A percentile compares a stretch with the other conserved stretches of the same genome.
These are phyloP conservation scores for Pseudochromis fuscus DNA, from an alignment of 2,797 vertebrate genomes.

Conservation along the genomic window DNA sequence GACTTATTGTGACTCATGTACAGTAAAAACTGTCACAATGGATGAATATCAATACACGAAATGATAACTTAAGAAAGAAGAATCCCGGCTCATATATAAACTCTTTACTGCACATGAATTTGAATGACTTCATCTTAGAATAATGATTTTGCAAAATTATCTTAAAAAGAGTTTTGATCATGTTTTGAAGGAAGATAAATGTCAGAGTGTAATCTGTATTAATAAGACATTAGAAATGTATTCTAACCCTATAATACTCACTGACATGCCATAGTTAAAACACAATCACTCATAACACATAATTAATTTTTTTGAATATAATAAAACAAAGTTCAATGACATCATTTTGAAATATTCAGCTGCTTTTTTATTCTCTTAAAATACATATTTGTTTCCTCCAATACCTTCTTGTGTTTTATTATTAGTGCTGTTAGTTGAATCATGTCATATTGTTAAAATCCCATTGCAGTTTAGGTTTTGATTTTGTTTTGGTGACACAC, in stretches of 20 bases:
- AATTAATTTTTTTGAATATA: too few species aligned
- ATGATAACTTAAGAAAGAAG: too few species aligned
- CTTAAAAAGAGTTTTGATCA: too few species aligned
- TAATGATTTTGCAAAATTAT: too few species aligned
- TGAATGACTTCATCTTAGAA: background rate
- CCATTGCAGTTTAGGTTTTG: slow-evolving; percentile 18
- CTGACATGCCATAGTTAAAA: too few species aligned
- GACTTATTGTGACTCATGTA: background rate
- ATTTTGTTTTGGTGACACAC: slow-evolving; percentile 17
- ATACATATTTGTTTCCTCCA: background rate
- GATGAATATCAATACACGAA: background rate
- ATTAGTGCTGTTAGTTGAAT: slow-evolving; percentile 3
- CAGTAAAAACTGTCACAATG: background rate
- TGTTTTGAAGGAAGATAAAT: too few species aligned
- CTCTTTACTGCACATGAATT: background rate
- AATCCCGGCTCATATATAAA: too few species aligned
- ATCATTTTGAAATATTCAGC: background rate
- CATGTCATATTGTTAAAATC: slow-evolving; percentile 6
- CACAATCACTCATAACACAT: too few species aligned
- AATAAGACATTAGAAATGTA: too few species aligned
- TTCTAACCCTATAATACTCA: too few species aligned
- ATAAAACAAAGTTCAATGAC: background rate
- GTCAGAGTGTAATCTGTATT: too few species aligned
- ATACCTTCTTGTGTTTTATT: background rate
- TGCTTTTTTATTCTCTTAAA: background rate